phyloP scores from a whole-genome alignment of 2,888 invertebrate genomes.

The Sesia bembeciformis region DNA sequence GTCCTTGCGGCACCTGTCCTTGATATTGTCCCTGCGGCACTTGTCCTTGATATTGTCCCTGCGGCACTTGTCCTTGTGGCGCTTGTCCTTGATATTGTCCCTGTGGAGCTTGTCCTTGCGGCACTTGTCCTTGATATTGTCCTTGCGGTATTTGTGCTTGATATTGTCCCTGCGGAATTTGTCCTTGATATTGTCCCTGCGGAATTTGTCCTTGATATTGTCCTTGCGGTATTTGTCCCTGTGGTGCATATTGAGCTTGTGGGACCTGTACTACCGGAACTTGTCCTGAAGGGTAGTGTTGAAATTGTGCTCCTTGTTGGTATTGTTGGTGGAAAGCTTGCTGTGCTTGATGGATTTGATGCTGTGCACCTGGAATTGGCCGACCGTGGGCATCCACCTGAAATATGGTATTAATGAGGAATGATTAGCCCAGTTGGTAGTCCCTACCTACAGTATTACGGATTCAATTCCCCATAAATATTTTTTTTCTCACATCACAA shows the following conservation, averaged over 20 bases:
- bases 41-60: constrained; percentile 11
- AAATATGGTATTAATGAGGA: not conserved
- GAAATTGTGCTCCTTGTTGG: constrained; percentile 22
- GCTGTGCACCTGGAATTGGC: constrained; percentile 52
- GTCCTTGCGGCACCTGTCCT: constrained; percentile 8
- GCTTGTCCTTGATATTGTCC: constrained; percentile 13
- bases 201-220: constrained; percentile 13
- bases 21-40: constrained; percentile 5
- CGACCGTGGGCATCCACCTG: constrained; percentile 57
- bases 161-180: constrained; percentile 13
- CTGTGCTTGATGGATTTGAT: constrained; percentile 48
- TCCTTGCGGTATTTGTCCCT: constrained; percentile 12
- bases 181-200: constrained; percentile 23
- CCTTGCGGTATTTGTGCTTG: constrained; percentile 14
- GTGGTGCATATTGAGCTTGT: constrained; percentile 9
- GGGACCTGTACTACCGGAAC: constrained; percentile 5
- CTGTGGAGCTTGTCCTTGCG: constrained; percentile 6
- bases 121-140: constrained; percentile 17
- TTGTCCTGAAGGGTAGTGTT: constrained; percentile 16
- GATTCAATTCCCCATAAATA: not conserved
- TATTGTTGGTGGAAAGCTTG: constrained; percentile 17
- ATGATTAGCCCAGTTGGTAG: not conserved
- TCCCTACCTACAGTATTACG: not conserved
- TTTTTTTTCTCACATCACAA: not conserved
- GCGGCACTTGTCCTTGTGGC: constrained; percentile 12